Conservation (phyloP, 2,113 vertebrate genomes). For the Chaenocephalus aceratus region DNA sequence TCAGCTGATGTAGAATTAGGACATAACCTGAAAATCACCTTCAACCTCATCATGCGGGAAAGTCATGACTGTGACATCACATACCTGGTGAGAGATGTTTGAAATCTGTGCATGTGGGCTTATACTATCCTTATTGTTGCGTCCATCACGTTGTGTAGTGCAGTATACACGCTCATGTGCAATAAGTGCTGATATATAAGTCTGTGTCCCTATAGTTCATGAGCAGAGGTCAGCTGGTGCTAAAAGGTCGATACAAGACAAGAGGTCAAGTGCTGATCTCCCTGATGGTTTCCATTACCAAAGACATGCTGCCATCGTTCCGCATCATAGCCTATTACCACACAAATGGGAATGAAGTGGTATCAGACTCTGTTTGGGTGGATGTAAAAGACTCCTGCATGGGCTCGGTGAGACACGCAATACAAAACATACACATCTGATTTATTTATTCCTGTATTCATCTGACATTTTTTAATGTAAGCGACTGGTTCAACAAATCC, state of each 20-base stretch:
- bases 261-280: slow-evolving; percentile 74
- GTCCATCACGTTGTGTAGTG: neutral
- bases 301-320: slow-evolving; percentile 84
- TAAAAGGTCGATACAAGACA: slow-evolving; percentile 34
- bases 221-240: slow-evolving; percentile 81
- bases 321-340: slow-evolving; percentile 84
- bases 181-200: slow-evolving; percentile 7
- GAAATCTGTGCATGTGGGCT: neutral
- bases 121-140: fast-evolving
- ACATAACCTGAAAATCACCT: slow-evolving; percentile 63
- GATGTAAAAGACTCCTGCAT: slow-evolving; percentile 84
- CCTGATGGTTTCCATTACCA: slow-evolving; percentile 62
- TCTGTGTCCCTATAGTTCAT: slow-evolving; percentile 70
- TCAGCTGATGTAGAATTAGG: slow-evolving; percentile 43
- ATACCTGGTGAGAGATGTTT: slow-evolving; percentile 77
- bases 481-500: neutral
- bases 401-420: slow-evolving; percentile 75
- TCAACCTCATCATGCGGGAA: slow-evolving; percentile 47
- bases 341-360: slow-evolving; percentile 74
- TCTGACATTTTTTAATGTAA: neutral
- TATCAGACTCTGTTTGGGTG: slow-evolving; percentile 88
- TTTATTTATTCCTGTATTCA: neutral
- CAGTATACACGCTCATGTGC: neutral
- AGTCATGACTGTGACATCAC: slow-evolving; percentile 68
- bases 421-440: neutral